phyloP scores from a whole-genome alignment of 1,140 invertebrate species.

The Drosophila yakuba region DNA sequence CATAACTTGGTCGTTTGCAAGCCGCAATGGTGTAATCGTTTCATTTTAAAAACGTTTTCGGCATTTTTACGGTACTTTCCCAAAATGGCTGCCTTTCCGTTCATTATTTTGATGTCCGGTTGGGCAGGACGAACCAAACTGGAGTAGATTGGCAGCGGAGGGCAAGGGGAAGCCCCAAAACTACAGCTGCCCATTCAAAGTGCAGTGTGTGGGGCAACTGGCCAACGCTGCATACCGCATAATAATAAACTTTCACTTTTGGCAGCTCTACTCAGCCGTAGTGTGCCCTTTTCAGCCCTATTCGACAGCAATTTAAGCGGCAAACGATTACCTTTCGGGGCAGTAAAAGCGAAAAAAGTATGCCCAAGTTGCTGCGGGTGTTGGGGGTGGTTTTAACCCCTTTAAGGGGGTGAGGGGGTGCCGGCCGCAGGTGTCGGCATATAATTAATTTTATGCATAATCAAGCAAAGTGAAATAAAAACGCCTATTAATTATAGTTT shows the following conservation, averaged over 20 bases:
- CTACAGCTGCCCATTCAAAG: slow-evolving; percentile 32
- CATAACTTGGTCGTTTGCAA: slow-evolving; percentile 82
- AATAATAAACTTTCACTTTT: slow-evolving; percentile 77
- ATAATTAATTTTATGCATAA: slow-evolving; percentile 75
- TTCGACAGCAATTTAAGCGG: slow-evolving; percentile 54
- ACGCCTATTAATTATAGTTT: slow-evolving; percentile 81
- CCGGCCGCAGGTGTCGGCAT: slow-evolving; percentile 55
- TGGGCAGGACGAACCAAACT: slow-evolving; percentile 6
- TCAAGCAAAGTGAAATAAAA: slow-evolving; percentile 71
- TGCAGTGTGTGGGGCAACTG: slow-evolving; percentile 21
- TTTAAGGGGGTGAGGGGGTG: slow-evolving; percentile 15
- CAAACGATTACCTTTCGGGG: slow-evolving; percentile 30
- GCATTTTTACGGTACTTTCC: slow-evolving; percentile 59
- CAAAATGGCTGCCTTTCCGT: slow-evolving; percentile 68
- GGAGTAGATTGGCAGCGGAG: no score
- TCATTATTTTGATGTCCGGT: slow-evolving; percentile 79
- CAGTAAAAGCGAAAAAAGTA: neutral
- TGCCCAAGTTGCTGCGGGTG: neutral
- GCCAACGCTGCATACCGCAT: slow-evolving; percentile 56
- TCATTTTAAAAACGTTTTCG: slow-evolving; percentile 81
- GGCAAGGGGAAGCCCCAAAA: slow-evolving; percentile 1
- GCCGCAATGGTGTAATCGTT: slow-evolving; percentile 81
- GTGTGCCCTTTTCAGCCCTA: slow-evolving; percentile 15
- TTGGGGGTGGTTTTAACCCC: slow-evolving; percentile 41
- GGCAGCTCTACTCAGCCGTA: slow-evolving; percentile 16